Conservation (phyloP, 2,888 invertebrate species). For the Stenotaenia linearis region DNA sequence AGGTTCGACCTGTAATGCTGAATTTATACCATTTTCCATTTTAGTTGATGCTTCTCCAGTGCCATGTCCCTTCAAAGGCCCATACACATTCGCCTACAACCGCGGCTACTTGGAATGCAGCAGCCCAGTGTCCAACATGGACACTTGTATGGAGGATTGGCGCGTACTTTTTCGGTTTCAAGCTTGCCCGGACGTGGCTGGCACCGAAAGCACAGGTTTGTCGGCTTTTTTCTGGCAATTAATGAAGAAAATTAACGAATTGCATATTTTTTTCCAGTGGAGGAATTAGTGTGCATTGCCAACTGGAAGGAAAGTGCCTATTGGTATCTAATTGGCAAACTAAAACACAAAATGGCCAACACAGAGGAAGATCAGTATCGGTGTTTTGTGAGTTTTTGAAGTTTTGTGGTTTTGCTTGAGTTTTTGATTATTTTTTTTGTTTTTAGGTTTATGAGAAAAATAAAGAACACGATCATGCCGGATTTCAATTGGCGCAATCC, state of each 20-base stretch:
- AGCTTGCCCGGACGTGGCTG: slow-evolving; percentile 37
- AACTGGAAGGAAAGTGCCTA: slow-evolving; percentile 36
- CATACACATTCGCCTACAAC: slow-evolving; percentile 45
- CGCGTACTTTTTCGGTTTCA: slow-evolving; percentile 37
- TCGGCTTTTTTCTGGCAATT: too few species aligned
- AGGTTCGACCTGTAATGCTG: too few species aligned
- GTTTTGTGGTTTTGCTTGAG: background rate
- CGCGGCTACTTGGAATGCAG: slow-evolving; percentile 37
- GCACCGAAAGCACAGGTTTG: slow-evolving; percentile 37
- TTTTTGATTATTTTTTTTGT: background rate
- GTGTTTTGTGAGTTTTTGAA: slow-evolving; percentile 62
- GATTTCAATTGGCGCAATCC: slow-evolving; percentile 71
- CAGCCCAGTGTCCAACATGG: slow-evolving; percentile 37
- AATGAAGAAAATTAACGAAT: too few species aligned
- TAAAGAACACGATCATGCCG: slow-evolving; percentile 29
- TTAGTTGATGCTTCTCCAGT: slow-evolving; percentile 42
- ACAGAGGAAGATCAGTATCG: slow-evolving; percentile 35
- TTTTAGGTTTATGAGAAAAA: slow-evolving; percentile 30
- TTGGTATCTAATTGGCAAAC: slow-evolving; percentile 34
- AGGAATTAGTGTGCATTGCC: slow-evolving; percentile 50
- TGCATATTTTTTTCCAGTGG: slow-evolving; percentile 58
- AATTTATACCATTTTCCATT: too few species aligned
- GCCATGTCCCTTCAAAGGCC: slow-evolving; percentile 45
- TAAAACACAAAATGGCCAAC: slow-evolving; percentile 32
- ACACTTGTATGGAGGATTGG: slow-evolving; percentile 37